Evolutionary conservation across 2,113 vertebrate species (phyloP).

Genomic region (Dermatemys mawii): DNA sequence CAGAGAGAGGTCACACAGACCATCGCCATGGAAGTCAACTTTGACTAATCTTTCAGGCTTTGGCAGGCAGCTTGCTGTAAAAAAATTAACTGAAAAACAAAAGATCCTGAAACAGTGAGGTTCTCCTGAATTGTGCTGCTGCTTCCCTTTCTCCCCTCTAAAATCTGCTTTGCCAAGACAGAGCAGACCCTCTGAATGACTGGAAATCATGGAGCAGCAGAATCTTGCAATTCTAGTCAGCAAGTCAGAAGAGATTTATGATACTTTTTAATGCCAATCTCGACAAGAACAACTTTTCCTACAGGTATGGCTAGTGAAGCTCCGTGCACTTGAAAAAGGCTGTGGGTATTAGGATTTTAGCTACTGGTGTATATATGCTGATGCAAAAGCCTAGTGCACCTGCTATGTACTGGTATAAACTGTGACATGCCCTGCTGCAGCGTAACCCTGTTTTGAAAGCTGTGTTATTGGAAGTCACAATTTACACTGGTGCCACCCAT

Average conservation of each 20-base stretch:
- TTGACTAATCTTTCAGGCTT: constrained; percentile 54
- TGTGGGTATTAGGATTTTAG: neutral
- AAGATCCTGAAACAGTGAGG: constrained; percentile 3
- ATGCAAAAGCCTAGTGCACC: neutral
- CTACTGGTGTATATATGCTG: neutral
- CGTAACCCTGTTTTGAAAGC: no score
- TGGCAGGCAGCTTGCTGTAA: constrained; percentile 14
- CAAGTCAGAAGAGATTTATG: neutral
- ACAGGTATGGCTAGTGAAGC: neutral
- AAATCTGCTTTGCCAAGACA: neutral
- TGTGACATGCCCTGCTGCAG: no score
- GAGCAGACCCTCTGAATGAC: neutral
- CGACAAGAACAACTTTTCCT: neutral
- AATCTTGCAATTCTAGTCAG: neutral
- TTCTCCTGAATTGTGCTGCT: neutral
- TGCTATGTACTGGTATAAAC: no score
- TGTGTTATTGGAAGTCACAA: no score
- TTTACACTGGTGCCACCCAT: no score
- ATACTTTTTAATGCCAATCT: neutral
- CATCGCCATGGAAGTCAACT: constrained; percentile 48
- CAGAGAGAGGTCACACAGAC: constrained; percentile 50
- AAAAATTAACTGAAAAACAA: constrained; percentile 43
- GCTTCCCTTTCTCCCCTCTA: neutral
- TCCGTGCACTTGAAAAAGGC: neutral
- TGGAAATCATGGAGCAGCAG: neutral